phyloP scores from a whole-genome alignment of 2,888 invertebrate genomes.

The Heterodera filipjevi region DNA sequence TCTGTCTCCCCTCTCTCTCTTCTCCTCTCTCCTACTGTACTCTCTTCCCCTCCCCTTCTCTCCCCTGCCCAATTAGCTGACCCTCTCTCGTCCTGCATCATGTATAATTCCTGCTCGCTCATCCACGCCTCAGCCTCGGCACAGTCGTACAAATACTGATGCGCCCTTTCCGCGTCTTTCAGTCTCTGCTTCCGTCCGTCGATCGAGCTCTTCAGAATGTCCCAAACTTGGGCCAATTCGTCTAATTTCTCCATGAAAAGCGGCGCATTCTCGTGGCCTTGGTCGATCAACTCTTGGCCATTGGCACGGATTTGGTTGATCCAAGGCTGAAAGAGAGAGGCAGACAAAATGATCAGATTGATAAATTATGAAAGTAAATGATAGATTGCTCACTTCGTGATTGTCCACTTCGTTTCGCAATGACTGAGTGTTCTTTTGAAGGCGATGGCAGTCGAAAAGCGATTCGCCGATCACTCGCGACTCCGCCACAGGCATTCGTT shows the following conservation, averaged over 20 bases:
- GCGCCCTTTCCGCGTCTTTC: constrained; percentile 63
- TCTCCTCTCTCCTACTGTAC: too few species aligned
- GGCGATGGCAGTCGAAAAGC: constrained; percentile 93
- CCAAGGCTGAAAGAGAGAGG: constrained; percentile 74
- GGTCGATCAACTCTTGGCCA: constrained; percentile 91
- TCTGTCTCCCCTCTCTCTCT: too few species aligned
- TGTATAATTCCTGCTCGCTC: constrained; percentile 99
- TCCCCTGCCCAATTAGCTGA: not conserved
- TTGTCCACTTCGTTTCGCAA: constrained; percentile 94
- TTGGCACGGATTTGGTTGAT: constrained; percentile 90
- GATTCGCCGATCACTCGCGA: constrained; percentile 91
- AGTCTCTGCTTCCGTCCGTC: constrained; percentile 77
- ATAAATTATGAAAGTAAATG: too few species aligned
- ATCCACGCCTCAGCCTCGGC: constrained; percentile 99
- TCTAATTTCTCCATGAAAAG: constrained; percentile 83
- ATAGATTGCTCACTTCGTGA: constrained; percentile 8
- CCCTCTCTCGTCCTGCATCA: constrained; percentile 99
- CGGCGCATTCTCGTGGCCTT: constrained; percentile 84
- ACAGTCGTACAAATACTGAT: constrained; percentile 90
- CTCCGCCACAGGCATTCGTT: constrained; percentile 78
- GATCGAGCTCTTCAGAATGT: constrained; percentile 90
- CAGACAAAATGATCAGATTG: not conserved
- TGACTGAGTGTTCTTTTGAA: constrained; percentile 95
- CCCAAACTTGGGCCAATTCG: constrained; percentile 88
- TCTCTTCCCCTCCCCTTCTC: too few species aligned